Percentiles rank a stretch among this genome's conserved stretches.
These are phyloP conservation scores for Brachionus plicatilis DNA, from an alignment of 1,140 invertebrate species.

Conservation along the genomic window DNA sequence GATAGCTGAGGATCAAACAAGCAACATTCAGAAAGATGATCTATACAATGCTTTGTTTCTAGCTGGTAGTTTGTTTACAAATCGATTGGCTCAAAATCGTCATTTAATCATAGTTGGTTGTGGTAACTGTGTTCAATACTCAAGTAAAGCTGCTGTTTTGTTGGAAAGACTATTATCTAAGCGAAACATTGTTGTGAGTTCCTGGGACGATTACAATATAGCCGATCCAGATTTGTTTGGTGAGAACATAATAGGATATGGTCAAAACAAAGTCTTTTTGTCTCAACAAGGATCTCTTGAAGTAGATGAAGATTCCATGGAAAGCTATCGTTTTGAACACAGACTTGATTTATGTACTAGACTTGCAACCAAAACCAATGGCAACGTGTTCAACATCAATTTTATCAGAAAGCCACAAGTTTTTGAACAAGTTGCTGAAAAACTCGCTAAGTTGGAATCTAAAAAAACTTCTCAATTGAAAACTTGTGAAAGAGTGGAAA, in stretches of 20 bases:
- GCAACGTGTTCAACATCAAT: slow-evolving; percentile 31
- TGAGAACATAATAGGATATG: neutral
- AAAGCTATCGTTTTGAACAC: neutral
- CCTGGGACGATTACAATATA: slow-evolving; percentile 35
- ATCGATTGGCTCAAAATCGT: slow-evolving; percentile 10
- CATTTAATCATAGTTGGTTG: slow-evolving; percentile 27
- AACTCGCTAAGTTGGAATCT: neutral
- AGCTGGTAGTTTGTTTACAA: slow-evolving; percentile 17
- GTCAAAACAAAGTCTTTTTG: slow-evolving; percentile 12
- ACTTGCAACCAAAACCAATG: slow-evolving; percentile 2
- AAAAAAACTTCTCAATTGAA: neutral
- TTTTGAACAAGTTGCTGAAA: neutral
- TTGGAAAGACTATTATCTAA: neutral
- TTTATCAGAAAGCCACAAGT: neutral
- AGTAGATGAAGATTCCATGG: neutral
- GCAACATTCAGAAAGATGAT: neutral
- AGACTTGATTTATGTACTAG: neutral
- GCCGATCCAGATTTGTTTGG: neutral
- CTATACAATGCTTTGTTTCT: slow-evolving; percentile 6
- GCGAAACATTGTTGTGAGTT: slow-evolving; percentile 26
- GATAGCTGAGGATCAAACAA: neutral
- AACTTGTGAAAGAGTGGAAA: slow-evolving; percentile 27
- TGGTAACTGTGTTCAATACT: slow-evolving; percentile 22
- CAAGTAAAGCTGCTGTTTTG: neutral
- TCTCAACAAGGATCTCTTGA: neutral